Percentiles rank a stretch among this genome's conserved stretches.
phyloP scores from a whole-genome alignment of 1,140 invertebrate genomes.

The Liolophura sinensis region DNA sequence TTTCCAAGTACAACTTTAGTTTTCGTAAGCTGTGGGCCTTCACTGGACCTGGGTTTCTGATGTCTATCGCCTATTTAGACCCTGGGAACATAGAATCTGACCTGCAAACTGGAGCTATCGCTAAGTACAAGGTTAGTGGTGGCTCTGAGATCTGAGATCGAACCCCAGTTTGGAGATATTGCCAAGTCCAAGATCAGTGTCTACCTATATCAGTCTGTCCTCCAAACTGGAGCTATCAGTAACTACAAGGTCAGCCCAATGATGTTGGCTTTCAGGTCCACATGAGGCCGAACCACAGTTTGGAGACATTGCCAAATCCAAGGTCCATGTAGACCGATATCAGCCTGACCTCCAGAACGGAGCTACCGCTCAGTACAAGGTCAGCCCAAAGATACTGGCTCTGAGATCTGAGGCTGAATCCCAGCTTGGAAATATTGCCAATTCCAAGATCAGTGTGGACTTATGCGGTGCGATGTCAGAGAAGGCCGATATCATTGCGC shows the following conservation, averaged over 20 bases:
- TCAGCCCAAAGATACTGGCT: slow-evolving; percentile 40
- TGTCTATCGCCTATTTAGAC: slow-evolving; percentile 92
- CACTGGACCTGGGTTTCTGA: slow-evolving; percentile 88
- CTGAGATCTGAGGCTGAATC: not conserved
- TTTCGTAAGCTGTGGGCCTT: slow-evolving; percentile 90
- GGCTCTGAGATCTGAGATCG: not conserved
- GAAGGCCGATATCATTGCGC: not conserved
- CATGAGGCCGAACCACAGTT: too few species aligned
- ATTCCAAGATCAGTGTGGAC: not conserved
- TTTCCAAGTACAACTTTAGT: slow-evolving; percentile 65
- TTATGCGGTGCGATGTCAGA: not conserved
- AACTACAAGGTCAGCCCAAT: too few species aligned
- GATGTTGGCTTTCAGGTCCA: too few species aligned
- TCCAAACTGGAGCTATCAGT: too few species aligned
- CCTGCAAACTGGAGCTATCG: not conserved
- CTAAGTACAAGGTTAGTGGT: slow-evolving; percentile 1
- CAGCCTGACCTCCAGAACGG: slow-evolving; percentile 88
- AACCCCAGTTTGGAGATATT: too few species aligned
- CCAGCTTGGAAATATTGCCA: not conserved
- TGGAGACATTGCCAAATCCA: too few species aligned
- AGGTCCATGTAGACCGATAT: too few species aligned
- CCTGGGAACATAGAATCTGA: slow-evolving; percentile 69
- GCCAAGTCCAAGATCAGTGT: too few species aligned
- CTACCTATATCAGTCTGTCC: too few species aligned
- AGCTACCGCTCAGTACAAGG: slow-evolving; percentile 77